These are phyloP conservation scores for Lacerta agilis DNA, from an alignment of 2,797 vertebrate genomes.

Conservation along the genomic window DNA sequence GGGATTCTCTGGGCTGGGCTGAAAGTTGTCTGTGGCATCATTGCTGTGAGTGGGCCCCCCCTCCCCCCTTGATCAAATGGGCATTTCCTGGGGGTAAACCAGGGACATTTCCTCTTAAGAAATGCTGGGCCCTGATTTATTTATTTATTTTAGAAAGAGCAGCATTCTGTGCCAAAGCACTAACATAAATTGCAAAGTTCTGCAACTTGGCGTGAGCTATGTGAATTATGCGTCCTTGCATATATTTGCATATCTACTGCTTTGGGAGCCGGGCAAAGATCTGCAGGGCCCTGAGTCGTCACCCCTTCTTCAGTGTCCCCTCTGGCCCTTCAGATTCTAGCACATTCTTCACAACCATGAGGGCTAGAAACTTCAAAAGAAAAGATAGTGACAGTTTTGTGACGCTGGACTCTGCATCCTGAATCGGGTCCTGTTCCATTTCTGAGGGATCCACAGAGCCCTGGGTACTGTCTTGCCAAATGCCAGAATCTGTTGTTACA, in stretches of 20 bases:
- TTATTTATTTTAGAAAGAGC: not conserved
- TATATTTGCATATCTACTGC: not conserved
- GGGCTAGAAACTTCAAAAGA: not conserved
- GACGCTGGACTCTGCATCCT: no score
- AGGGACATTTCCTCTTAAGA: not conserved
- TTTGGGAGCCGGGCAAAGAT: not conserved
- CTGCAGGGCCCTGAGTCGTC: not conserved
- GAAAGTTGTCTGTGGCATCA: conserved; percentile 80
- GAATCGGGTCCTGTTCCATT: not conserved
- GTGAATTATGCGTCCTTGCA: no score
- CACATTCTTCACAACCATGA: not conserved
- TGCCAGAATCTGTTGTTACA: not conserved
- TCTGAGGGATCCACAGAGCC: no score
- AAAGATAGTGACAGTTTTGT: not conserved
- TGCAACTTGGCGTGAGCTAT: not conserved
- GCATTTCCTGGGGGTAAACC: not conserved
- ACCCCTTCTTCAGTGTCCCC: not conserved
- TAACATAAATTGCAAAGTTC: not conserved
- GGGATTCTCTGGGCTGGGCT: conserved; percentile 83
- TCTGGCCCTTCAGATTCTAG: not conserved
- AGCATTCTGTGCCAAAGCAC: not conserved
- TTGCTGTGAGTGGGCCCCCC: conserved; percentile 78
- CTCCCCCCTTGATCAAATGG: no score
- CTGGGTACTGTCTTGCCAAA: not conserved
- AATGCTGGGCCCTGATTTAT: not conserved